Evolutionary conservation across 1,140 invertebrate genomes (phyloP).

Genomic region (Chlorops oryzae): DNA sequence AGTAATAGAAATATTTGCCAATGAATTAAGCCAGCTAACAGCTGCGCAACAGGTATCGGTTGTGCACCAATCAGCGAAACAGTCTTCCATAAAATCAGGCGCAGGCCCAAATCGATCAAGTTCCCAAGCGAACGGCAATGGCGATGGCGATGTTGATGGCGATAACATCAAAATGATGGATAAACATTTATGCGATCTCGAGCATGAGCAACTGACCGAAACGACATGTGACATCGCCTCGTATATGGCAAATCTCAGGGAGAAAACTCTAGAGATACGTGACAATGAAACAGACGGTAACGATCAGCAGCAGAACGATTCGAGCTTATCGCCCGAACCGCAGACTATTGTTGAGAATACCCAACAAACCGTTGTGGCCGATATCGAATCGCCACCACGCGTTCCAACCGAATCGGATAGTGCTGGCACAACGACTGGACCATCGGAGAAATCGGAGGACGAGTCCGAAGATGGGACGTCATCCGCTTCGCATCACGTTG

Average conservation of each 20-base stretch:
- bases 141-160: conserved; percentile 9
- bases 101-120: too few species aligned
- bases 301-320: conserved; percentile 43
- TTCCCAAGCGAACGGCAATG: not conserved
- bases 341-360: conserved; percentile 45
- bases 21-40: conserved; percentile 34
- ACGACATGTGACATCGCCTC: conserved; percentile 43
- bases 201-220: conserved; percentile 36
- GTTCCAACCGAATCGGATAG: conserved; percentile 39
- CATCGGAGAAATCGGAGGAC: conserved; percentile 38
- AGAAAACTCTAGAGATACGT: conserved; percentile 37
- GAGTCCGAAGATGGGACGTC: conserved; percentile 35
- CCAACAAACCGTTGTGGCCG: conserved; percentile 36
- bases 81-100: conserved; percentile 14
- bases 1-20: conserved; percentile 44
- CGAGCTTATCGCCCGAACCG: conserved; percentile 40
- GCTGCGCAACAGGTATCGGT: conserved; percentile 40
- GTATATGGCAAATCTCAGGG: conserved; percentile 45
- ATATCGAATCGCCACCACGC: conserved; percentile 39
- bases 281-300: conserved; percentile 24
- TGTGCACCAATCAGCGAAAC: conserved; percentile 32
- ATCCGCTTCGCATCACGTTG: conserved; percentile 27
- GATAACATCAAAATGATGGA: conserved; percentile 34
- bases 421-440: conserved; percentile 27
- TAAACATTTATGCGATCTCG: conserved; percentile 41